Conservation (phyloP, 2,888 invertebrate species). For the Cephus spinipes region DNA sequence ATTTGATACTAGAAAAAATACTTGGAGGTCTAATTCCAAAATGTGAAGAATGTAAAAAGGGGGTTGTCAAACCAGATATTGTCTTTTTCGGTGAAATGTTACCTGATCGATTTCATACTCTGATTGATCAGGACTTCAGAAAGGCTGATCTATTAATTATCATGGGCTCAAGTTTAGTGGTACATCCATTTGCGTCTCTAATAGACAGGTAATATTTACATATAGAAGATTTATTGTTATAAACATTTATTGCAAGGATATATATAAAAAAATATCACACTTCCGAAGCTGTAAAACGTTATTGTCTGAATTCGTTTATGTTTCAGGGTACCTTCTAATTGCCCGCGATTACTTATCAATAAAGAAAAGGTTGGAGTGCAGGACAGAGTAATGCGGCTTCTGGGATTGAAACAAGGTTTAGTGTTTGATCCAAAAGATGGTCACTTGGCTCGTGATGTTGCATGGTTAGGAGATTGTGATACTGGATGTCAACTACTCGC, state of each 20-base stretch:
- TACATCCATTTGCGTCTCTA: constrained; percentile 94
- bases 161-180: constrained; percentile 94
- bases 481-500: constrained; percentile 81
- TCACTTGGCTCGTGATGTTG: constrained; percentile 77
- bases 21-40: constrained; percentile 80
- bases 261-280: neutral
- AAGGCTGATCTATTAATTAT: constrained; percentile 92
- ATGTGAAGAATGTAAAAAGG: constrained; percentile 79
- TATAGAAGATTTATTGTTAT: constrained; percentile 2
- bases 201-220: constrained; percentile 75
- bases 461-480: constrained; percentile 86
- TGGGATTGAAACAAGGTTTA: constrained; percentile 72
- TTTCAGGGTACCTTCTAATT: constrained; percentile 74
- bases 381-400: constrained; percentile 59
- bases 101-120: constrained; percentile 80
- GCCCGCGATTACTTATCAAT: constrained; percentile 89
- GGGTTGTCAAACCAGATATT: constrained; percentile 93
- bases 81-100: constrained; percentile 95
- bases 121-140: constrained; percentile 80
- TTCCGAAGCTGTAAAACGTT: neutral
- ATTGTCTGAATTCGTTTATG: constrained; percentile 9
- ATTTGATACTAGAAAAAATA: constrained; percentile 73
- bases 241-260: neutral
- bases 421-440: constrained; percentile 76
- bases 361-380: constrained; percentile 73